Evolutionary conservation across 1,140 invertebrate genomes (phyloP).

Genomic region (Copidosoma floridanum): DNA sequence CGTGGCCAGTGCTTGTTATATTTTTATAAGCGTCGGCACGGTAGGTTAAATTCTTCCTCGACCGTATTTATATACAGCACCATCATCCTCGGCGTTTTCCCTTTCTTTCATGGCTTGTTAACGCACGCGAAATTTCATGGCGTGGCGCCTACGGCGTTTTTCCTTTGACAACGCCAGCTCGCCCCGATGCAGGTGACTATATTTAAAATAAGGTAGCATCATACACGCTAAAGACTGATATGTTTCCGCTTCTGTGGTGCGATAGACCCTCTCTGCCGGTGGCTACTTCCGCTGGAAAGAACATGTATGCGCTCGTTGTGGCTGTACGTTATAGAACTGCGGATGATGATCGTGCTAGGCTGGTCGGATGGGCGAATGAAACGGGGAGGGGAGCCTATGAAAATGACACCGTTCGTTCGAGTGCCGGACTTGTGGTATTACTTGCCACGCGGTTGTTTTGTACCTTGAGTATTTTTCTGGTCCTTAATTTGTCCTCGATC

Average conservation of each 20-base stretch:
- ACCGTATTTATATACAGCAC: too few relatives aligned
- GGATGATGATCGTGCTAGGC: too few relatives aligned
- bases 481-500: too few relatives aligned
- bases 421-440: too few relatives aligned
- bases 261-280: conserved; percentile 18
- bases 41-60: conserved; percentile 48
- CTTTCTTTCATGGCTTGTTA: conserved; percentile 41
- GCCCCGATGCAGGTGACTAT: conserved; percentile 33
- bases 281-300: conserved; percentile 34
- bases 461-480: too few relatives aligned
- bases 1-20: conserved; percentile 44
- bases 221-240: too few relatives aligned
- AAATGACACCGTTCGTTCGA: conserved; percentile 17
- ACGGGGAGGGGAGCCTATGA: conserved; percentile 7
- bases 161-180: conserved; percentile 46
- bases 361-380: conserved; percentile 4
- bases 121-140: conserved; percentile 54
- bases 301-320: conserved; percentile 23
- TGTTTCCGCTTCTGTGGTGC: too few relatives aligned
- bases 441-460: too few relatives aligned
- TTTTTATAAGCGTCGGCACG: conserved; percentile 55
- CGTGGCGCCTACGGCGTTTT: conserved; percentile 39
- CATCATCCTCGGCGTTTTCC: too few relatives aligned
- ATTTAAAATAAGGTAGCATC: conserved; percentile 44
- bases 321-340: too few relatives aligned